phyloP scores from a whole-genome alignment of 2,888 invertebrate genomes.

The Xiphydria camelus region DNA sequence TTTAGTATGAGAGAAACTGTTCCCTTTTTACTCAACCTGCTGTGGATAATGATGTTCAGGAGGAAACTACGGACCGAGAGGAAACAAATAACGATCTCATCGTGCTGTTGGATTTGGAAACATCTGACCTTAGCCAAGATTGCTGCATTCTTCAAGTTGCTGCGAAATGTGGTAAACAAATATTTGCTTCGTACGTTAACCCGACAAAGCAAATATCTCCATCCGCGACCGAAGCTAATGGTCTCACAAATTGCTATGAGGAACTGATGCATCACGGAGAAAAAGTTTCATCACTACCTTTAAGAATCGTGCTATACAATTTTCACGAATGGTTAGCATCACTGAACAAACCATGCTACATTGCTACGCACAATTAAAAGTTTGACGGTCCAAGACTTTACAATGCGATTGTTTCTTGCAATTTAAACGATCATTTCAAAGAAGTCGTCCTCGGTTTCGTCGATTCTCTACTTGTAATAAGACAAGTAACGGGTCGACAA shows the following conservation, averaged over 20 bases:
- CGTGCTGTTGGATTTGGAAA: slow-evolving; percentile 22
- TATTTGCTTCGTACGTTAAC: slow-evolving; percentile 18
- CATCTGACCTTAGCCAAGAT: slow-evolving; percentile 12
- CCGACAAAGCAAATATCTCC: slow-evolving; percentile 16
- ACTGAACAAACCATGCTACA: slow-evolving; percentile 3
- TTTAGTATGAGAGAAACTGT: slow-evolving; percentile 17
- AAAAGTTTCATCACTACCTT: slow-evolving; percentile 9
- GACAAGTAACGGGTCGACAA: slow-evolving; percentile 3
- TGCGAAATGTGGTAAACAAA: slow-evolving; percentile 8
- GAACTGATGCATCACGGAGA: slow-evolving; percentile 13
- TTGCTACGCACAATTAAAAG: slow-evolving; percentile 10
- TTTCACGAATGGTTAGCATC: slow-evolving; percentile 1
- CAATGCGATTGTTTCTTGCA: background rate
- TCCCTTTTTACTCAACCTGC: slow-evolving; percentile 15
- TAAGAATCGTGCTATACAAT: slow-evolving; percentile 6
- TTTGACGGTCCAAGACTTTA: slow-evolving; percentile 14
- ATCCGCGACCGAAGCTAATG: slow-evolving; percentile 16
- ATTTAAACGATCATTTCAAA: slow-evolving; percentile 9
- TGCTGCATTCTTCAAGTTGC: slow-evolving; percentile 24
- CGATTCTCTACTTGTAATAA: slow-evolving; percentile 12
- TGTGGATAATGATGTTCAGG: slow-evolving; percentile 3
- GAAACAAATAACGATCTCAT: background rate
- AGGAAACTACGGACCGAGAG: background rate
- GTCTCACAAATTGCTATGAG: slow-evolving; percentile 13
- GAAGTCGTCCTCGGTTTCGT: slow-evolving; percentile 16